phyloP scores from a whole-genome alignment of 2,113 vertebrate species.

The Cinclus cinclus region DNA sequence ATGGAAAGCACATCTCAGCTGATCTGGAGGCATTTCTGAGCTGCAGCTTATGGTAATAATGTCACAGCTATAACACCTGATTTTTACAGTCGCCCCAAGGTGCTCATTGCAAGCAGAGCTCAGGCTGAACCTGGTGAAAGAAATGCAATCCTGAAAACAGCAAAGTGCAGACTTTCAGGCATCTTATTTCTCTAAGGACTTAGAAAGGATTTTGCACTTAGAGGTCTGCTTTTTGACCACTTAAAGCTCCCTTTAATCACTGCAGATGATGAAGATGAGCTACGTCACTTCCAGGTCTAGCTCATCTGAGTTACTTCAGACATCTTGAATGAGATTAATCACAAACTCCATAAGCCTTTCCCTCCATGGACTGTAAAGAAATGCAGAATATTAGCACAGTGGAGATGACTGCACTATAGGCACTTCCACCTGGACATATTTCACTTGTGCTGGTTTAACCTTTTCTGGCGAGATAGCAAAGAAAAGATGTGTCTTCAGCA shows the following conservation, averaged over 20 bases:
- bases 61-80: neutral
- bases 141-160: neutral
- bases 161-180: neutral
- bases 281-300: neutral
- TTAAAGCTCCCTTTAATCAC: neutral
- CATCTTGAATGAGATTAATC: neutral
- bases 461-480: neutral
- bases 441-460: neutral
- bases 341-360: neutral
- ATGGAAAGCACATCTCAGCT: slow-evolving; percentile 1
- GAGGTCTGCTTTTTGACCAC: neutral
- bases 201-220: neutral
- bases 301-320: neutral
- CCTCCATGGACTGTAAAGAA: neutral
- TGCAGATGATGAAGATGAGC: neutral
- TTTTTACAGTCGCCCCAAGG: neutral
- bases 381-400: neutral
- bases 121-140: neutral
- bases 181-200: neutral
- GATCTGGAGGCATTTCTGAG: neutral
- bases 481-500: neutral
- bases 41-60: neutral
- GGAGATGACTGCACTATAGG: neutral
- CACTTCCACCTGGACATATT: neutral
- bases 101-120: neutral